Conservation (phyloP, 2,113 vertebrate genomes). For the Cyprinus carpio region DNA sequence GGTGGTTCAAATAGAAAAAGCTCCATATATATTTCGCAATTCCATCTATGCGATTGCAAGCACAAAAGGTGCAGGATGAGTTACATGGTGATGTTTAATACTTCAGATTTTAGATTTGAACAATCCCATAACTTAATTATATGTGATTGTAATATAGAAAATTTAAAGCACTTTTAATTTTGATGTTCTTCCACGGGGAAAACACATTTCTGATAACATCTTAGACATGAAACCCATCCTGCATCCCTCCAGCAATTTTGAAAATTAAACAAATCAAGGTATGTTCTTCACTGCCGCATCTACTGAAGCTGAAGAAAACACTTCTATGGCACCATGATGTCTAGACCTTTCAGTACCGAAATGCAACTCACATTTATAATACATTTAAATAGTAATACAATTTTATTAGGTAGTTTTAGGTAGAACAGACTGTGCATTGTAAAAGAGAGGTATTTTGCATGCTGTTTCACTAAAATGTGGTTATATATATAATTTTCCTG, state of each 20-base stretch:
- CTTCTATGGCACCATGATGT: not conserved
- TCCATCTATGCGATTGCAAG: not conserved
- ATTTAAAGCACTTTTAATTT: not conserved
- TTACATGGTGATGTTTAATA: not conserved
- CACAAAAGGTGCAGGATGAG: not conserved
- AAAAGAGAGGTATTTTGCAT: not conserved
- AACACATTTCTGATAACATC: not conserved
- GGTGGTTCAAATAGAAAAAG: not conserved
- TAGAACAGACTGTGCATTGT: not conserved
- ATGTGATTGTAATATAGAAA: not conserved
- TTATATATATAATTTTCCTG: not conserved
- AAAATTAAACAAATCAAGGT: slow-evolving; percentile 42
- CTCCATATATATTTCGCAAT: not conserved
- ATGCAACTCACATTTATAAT: not conserved
- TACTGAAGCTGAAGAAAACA: not conserved
- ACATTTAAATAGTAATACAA: not conserved
- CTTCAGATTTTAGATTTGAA: not conserved
- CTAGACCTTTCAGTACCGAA: not conserved
- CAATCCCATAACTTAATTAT: not conserved
- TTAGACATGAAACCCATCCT: not conserved
- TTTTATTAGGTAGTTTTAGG: not conserved
- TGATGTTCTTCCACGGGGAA: not conserved
- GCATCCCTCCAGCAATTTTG: not conserved
- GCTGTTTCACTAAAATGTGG: not conserved
- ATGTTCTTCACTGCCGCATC: not conserved